Base-by-base conservation (phyloP, 2,888 invertebrate genomes). In the Fragum whitleyi region DNA sequence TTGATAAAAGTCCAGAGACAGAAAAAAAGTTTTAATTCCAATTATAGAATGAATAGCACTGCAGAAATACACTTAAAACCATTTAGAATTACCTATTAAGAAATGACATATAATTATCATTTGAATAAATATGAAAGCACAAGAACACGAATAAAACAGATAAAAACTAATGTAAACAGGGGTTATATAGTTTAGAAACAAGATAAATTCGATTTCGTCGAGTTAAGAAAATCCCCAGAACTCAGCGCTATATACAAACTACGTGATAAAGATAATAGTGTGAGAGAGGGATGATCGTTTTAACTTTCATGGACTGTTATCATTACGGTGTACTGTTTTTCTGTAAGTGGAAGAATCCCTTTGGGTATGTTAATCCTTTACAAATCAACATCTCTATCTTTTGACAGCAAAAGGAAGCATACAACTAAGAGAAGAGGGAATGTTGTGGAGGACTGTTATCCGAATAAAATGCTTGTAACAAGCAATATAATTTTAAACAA, bases 281-380 rank as follows among this genome's bases (percentile, higher is more conserved):
- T 9, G 42, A 65, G 42, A 65, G 65, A 42, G 32, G 32, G 65
- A 65, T 65, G 65, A 65, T 65, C 65, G 65, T 14, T 65, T 65
- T 39, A 65, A 36, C 42, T 39, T 65, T 65, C 65, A 65, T 65
- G 65, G 42, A 42, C 65, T 65, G 65, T 65, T 65, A 65, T 65
- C 65, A 42, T 65, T 65, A 42, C 21, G 23, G 42, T 65, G 42
- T 65, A 65, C 65, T 42, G 65, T 42, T 39, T 39, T 36, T 65
- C 42, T 39, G 65, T 65, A 65, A 65, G 65, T 65, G 23, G 23
- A 36, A 36, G 65, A 26, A 65, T 65, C 65, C 42, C 42, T 42
- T 42, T 21, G 23, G 65, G 65, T 42, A 7, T 42, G 42, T 23
- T 42, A n/a, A 42, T n/a, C 23, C 42, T 65, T 39, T 23, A 29